Conservation (phyloP, 2,888 invertebrate species). For the Ceriagrion tenellum region DNA sequence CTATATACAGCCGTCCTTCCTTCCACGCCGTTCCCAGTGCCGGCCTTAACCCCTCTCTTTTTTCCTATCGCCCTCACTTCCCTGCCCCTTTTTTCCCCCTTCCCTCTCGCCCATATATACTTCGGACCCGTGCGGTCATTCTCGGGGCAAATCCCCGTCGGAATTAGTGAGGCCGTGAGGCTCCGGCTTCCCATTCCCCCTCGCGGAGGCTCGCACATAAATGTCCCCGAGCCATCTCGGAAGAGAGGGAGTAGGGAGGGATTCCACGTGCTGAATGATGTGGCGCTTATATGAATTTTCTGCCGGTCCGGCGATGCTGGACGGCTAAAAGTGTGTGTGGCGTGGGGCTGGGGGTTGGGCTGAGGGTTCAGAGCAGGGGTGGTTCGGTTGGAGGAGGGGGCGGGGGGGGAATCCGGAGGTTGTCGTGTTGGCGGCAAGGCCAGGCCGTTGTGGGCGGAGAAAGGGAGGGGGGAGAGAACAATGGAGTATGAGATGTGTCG, state of each 20-base stretch:
- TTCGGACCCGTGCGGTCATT: background rate
- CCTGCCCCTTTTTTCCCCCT: background rate
- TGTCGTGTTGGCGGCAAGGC: background rate
- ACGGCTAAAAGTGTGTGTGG: background rate
- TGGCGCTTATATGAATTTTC: conserved; percentile 63
- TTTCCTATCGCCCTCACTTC: background rate
- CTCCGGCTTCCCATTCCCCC: background rate
- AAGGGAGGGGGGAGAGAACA: background rate
- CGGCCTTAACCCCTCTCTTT: background rate
- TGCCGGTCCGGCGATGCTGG: background rate
- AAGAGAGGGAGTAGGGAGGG: background rate
- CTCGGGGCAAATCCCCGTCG: conserved; percentile 47
- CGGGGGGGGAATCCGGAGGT: background rate
- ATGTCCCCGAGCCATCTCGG: conserved; percentile 16
- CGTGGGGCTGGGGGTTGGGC: background rate
- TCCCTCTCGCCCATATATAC: background rate
- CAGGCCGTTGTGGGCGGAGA: background rate
- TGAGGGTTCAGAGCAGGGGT: background rate
- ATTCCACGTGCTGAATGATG: conserved; percentile 30
- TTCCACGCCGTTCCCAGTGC: background rate
- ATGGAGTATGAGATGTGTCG: background rate
- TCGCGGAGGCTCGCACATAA: conserved; percentile 1
- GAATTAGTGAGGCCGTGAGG: conserved; percentile 47
- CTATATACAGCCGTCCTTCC: background rate
- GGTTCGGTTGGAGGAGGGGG: background rate